Evolutionary conservation across 2,797 vertebrate species (phyloP).

Genomic region (Sebastes umbrosus): DNA sequence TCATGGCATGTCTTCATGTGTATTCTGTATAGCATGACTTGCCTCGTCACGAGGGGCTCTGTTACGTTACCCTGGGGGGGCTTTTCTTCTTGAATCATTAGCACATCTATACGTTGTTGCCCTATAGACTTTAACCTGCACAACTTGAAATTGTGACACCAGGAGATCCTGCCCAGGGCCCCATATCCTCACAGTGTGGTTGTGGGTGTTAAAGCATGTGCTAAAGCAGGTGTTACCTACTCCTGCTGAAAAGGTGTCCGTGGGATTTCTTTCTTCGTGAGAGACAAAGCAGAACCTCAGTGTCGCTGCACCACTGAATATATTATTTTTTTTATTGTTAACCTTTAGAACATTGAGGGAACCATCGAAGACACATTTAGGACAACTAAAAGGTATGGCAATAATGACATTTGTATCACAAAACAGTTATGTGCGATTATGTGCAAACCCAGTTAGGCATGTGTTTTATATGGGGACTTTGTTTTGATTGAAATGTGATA

Average conservation of each 20-base stretch:
- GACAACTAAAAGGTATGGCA: not conserved
- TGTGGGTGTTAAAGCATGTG: not conserved
- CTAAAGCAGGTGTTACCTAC: not conserved
- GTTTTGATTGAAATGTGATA: not conserved
- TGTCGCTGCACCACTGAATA: not conserved
- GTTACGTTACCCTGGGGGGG: not conserved
- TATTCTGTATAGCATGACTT: not conserved
- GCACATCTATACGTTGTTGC: constrained; percentile 8
- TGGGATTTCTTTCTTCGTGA: not conserved
- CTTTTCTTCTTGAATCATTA: constrained; percentile 4
- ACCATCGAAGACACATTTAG: not conserved
- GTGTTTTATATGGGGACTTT: not conserved
- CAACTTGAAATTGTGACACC: constrained; percentile 3
- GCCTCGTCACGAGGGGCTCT: not conserved
- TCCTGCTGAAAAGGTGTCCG: constrained; percentile 2
- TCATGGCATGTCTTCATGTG: not conserved
- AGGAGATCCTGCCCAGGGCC: not conserved
- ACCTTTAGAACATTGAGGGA: not conserved
- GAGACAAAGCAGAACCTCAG: not conserved
- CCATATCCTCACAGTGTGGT: not conserved
- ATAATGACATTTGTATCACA: not conserved
- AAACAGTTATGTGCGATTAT: not conserved
- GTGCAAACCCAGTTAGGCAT: not conserved
- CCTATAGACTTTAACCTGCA: constrained; percentile 42
- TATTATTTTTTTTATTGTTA: not conserved